phyloP scores from a whole-genome alignment of 2,113 vertebrate species.

The Oreochromis niloticus region DNA sequence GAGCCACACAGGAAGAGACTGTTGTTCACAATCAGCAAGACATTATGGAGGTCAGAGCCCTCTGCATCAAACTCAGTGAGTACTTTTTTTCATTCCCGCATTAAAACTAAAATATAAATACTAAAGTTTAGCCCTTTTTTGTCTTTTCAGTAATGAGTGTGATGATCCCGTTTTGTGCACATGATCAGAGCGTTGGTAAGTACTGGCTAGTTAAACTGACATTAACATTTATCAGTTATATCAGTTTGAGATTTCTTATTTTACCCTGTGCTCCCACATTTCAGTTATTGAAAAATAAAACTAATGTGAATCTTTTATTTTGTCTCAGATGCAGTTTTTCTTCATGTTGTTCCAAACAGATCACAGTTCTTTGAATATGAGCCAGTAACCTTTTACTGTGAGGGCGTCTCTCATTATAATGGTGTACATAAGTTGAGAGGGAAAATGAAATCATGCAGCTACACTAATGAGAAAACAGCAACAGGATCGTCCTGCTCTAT shows the following conservation, averaged over 20 bases:
- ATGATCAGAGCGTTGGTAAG: no score
- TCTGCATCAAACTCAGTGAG: background rate
- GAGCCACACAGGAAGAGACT: background rate
- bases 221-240: no score
- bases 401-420: background rate
- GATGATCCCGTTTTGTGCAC: no score
- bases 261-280: no score
- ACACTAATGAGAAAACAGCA: background rate
- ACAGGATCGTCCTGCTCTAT: fast-evolving
- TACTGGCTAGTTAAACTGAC: no score
- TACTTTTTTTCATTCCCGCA: fast-evolving
- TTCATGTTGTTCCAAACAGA: background rate
- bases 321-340: no score
- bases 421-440: fast-evolving
- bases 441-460: fast-evolving
- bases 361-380: background rate
- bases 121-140: fast-evolving
- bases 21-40: background rate
- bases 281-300: no score
- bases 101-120: background rate
- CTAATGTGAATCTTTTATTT: no score
- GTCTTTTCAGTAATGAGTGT: no score
- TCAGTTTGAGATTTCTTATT: no score
- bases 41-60: fast-evolving
- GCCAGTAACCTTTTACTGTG: fast-evolving